Evolutionary conservation across 1,140 invertebrate species (phyloP), one percentile per base, ranked within the genome.

Genomic region (Caligus rogercresseyi): DNA sequence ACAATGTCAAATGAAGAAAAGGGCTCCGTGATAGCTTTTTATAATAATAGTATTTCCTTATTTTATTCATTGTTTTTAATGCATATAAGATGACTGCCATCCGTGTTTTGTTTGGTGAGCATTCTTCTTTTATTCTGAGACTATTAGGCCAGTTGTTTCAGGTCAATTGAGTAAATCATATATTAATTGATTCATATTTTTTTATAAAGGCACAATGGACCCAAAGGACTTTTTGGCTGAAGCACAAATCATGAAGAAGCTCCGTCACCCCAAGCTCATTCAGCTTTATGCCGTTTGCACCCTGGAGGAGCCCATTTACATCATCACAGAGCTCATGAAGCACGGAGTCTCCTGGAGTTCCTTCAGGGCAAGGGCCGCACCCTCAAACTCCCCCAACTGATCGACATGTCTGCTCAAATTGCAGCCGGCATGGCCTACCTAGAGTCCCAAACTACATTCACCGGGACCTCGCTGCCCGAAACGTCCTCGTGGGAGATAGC

Each of bases 391-490:
- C 82, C 87, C 54, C 87, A 91, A 71, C 76, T 98, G 65, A 97
- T 98, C 69, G 94, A 98, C 74, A 93, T 98, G 84, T 87, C 92
- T 20, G 91, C 93, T 11, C 95, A 99, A 78, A 98, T 99, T 68
- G 94, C 96, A 0, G 84, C 89, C 67, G 96, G 95, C 66, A 99
- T 99, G 96, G 92, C 94, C 14, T 99, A 98, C 73, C 79, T 99
- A 60, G 96, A 98, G 75, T 92, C 91, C 26, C 93, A 97, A 98
- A 98, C 76, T 99, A 98, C 74, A 98, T 99, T 68, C 95, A 99
- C 73, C 79, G 68, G 18, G 68, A 69, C 58, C 62, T 69, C 52
- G 68, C 68, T 16, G 68, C 68, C 18, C 31, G 95, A 67, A 98
- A 99, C 73, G 94, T 98, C 55, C 81, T 98, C 0, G 93, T 98